A percentile compares a stretch with the other conserved stretches of the same genome.
These are phyloP conservation scores for Oasisia sp. DNA, from an alignment of 2,888 invertebrate genomes.

Conservation along the genomic window DNA sequence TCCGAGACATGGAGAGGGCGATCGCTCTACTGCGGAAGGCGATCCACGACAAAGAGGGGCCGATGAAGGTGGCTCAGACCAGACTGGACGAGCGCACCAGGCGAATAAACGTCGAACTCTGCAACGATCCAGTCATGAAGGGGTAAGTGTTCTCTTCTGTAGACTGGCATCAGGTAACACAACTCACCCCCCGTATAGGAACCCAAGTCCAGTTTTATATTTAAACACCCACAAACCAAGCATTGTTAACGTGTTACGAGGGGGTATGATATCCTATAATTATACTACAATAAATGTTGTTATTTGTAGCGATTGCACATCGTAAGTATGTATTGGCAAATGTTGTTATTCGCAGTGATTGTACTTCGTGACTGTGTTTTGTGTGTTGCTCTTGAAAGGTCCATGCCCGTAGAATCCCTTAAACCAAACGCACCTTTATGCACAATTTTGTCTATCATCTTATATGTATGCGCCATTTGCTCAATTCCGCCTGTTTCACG, in stretches of 20 bases:
- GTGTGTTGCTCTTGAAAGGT: not conserved
- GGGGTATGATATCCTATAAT: no score
- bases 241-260: no score
- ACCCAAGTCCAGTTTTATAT: not conserved
- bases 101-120: conserved; percentile 88
- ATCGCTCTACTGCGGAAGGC: conserved; percentile 88
- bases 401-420: not conserved
- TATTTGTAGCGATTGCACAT: not conserved
- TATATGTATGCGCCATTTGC: no score
- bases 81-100: conserved; percentile 88
- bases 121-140: conserved; percentile 85
- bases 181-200: not conserved
- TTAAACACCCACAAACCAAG: no score
- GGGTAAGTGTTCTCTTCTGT: conserved; percentile 69
- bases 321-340: not conserved
- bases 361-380: not conserved
- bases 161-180: not conserved
- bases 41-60: conserved; percentile 81
- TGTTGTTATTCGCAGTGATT: no score
- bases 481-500: not conserved
- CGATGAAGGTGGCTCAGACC: conserved; percentile 75
- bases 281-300: not conserved
- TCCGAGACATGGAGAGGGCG: conserved; percentile 91
- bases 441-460: not conserved
- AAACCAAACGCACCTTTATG: not conserved